Evolutionary conservation across 2,888 invertebrate species (phyloP), one percentile per base, ranked within the genome.

Genomic region (Galerucella pusilla): DNA sequence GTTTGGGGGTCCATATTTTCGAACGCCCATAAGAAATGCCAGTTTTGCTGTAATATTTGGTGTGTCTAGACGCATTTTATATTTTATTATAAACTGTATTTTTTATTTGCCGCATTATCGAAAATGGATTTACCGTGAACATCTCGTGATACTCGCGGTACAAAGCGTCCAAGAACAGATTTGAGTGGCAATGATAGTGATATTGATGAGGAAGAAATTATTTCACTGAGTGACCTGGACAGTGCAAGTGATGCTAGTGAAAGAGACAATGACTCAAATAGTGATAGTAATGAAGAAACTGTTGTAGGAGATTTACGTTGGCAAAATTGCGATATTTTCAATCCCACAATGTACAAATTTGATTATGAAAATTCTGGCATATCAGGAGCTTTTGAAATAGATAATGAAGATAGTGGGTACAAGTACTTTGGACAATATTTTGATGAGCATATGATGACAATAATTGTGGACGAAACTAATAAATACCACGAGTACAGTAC

Each of bases 351-450:
- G 2, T 57, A 57, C 57, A 1, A 57, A 2, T 57, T 57, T 57
- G 57, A 57, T 16, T 1, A 57, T 57, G n/a, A 57, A 57, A 57
- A 57, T 57, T 57, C 57, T 57, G 57, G 57, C n/a, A 57, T 11
- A 4, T 2, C n/a, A 16, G 1, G 1, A 5, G 57, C 57, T 1
- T 57, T 57, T 7, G 1, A 57, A 14, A 57, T 57, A 5, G 5
- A 57, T 14, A 57, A 57, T 57, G 57, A 57, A 57, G 57, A 57
- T 57, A 57, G 12, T 11, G n/a, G 10, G 57, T 57, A 57, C n/a
- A 11, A 57, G 9, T 57, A 57, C 12, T 14, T n/a, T 7, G 5
- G 3, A 57, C 3, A 57, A 57, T 57, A 57, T 57, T 57, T 57
- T 57, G 12, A 57, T 16, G n/a, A 57, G 57, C 57, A 57, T 11